Conservation (phyloP, 2,888 invertebrate genomes). For the Limenitis camilla region DNA sequence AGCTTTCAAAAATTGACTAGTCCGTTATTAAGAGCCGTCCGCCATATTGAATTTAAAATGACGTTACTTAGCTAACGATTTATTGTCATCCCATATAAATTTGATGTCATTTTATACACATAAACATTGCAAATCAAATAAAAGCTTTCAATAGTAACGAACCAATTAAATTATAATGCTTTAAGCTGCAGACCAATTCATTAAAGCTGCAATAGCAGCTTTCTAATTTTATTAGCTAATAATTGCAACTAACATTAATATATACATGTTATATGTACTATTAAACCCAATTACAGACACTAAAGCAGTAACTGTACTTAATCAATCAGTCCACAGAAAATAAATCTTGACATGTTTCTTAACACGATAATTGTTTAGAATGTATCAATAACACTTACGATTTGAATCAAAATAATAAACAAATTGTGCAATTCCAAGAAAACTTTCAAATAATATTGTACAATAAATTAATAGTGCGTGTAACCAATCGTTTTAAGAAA, state of each 20-base stretch:
- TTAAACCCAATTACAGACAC: not conserved
- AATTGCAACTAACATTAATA: conserved; percentile 1
- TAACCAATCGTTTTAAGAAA: conserved; percentile 1
- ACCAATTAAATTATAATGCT: too few relatives aligned
- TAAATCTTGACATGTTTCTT: conserved; percentile 5
- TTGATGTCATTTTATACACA: too few relatives aligned
- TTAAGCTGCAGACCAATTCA: not conserved
- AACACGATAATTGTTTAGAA: conserved; percentile 7
- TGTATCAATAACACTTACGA: conserved; percentile 6
- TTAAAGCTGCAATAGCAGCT: not conserved
- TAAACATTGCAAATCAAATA: too few relatives aligned
- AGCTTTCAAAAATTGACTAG: too few relatives aligned
- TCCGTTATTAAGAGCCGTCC: too few relatives aligned
- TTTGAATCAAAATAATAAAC: conserved; percentile 4
- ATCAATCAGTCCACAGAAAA: conserved; percentile 11
- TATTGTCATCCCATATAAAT: too few relatives aligned
- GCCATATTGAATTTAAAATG: too few relatives aligned
- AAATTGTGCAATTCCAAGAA: conserved; percentile 1
- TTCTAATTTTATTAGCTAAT: conserved; percentile 3
- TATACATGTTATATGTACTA: not conserved
- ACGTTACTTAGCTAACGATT: too few relatives aligned
- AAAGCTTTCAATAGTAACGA: too few relatives aligned
- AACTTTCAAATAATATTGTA: not conserved
- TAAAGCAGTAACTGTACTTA: conserved; percentile 3
- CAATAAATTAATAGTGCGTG: conserved; percentile 6